A percentile compares a stretch with the other conserved stretches of the same genome.
Conservation (phyloP, 2,888 invertebrate species). For the Dolomedes plantarius region DNA sequence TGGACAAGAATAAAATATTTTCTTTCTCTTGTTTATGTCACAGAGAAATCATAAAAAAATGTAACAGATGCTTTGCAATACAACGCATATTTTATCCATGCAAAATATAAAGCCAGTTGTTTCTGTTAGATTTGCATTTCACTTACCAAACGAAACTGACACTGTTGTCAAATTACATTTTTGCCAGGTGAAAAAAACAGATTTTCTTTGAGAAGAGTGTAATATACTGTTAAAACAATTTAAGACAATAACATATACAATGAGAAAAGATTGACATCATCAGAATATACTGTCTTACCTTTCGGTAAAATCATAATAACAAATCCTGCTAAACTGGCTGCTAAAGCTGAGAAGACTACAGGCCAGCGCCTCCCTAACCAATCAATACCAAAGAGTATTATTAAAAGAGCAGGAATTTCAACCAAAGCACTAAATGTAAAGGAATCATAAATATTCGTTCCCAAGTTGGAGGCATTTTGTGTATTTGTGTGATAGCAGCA, state of each 20-base stretch:
- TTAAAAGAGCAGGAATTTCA: slow-evolving; percentile 68
- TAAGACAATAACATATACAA: background rate
- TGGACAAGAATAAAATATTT: too few relatives aligned
- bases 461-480: slow-evolving; percentile 72
- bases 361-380: slow-evolving; percentile 72
- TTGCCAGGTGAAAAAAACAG: slow-evolving; percentile 17
- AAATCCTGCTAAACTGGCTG: slow-evolving; percentile 88
- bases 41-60: background rate
- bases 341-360: slow-evolving; percentile 84
- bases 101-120: slow-evolving; percentile 2
- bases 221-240: background rate
- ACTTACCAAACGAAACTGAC: slow-evolving; percentile 28
- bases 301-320: slow-evolving; percentile 81
- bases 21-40: background rate
- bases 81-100: background rate
- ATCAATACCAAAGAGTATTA: slow-evolving; percentile 72
- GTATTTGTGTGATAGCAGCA: slow-evolving; percentile 73
- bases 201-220: background rate
- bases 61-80: background rate
- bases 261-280: background rate
- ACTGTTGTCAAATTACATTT: slow-evolving; percentile 3
- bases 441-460: slow-evolving; percentile 72
- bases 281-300: slow-evolving; percentile 78
- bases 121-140: background rate
- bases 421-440: slow-evolving; percentile 73